phyloP scores from a whole-genome alignment of 2,888 invertebrate genomes.

The Ornithoptera priamus region DNA sequence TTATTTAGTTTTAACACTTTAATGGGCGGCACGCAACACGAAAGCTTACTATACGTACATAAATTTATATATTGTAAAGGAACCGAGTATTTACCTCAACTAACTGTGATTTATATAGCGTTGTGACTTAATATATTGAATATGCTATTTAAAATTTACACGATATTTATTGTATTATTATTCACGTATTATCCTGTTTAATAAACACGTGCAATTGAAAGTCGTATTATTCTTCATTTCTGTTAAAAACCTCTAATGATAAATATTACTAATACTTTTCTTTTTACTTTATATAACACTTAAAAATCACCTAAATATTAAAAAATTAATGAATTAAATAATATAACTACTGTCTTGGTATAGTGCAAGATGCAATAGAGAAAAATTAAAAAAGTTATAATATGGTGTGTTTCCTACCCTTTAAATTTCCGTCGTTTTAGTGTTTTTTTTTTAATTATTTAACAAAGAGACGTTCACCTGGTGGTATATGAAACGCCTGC shows the following conservation, averaged over 20 bases:
- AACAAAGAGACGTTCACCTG: no score
- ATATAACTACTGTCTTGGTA: no score
- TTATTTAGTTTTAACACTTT: constrained; percentile 4
- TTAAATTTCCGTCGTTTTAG: no score
- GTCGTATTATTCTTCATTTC: neutral
- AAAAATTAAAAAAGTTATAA: no score
- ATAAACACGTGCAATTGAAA: constrained; percentile 14
- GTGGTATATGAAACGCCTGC: no score
- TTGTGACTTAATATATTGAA: constrained; percentile 38
- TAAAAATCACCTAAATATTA: no score
- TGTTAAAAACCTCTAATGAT: neutral
- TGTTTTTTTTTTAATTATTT: no score
- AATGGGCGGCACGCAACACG: constrained; percentile 1
- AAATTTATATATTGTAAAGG: constrained; percentile 35
- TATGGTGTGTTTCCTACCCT: no score
- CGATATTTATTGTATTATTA: constrained; percentile 34
- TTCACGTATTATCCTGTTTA: constrained; percentile 33
- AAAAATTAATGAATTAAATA: no score
- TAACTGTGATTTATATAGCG: constrained; percentile 66
- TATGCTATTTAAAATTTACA: constrained; percentile 36
- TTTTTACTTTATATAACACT: no score
- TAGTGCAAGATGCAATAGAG: no score
- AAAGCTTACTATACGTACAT: constrained; percentile 31
- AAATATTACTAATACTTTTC: no score
- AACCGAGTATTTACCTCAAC: constrained; percentile 72